Evolutionary conservation across 2,113 vertebrate species (phyloP).

Genomic region (Syngnathus typhle): DNA sequence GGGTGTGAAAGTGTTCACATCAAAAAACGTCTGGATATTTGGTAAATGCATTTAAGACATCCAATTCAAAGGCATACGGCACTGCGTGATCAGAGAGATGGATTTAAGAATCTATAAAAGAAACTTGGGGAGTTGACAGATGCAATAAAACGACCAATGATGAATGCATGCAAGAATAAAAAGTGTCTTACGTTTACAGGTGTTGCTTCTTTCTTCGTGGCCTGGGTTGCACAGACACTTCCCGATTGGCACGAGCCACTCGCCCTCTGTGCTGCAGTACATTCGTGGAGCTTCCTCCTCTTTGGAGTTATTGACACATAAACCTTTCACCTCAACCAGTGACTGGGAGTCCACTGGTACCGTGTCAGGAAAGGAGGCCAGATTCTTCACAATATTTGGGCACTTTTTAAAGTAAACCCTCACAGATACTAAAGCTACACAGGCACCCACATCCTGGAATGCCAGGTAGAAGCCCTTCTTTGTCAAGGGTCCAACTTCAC

Average conservation of each 20-base stretch:
- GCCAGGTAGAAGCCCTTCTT: conserved; percentile 96
- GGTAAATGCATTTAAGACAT: conserved; percentile 4
- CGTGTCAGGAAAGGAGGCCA: conserved; percentile 93
- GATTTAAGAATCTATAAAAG: not conserved
- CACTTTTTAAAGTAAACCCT: conserved; percentile 98
- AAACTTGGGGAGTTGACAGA: not conserved
- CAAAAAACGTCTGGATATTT: conserved; percentile 10
- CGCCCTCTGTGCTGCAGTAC: conserved; percentile 98
- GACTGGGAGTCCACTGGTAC: conserved; percentile 96
- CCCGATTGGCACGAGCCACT: conserved; percentile 98
- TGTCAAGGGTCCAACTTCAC: conserved; percentile 89
- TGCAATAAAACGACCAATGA: not conserved
- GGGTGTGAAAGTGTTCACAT: conserved; percentile 40
- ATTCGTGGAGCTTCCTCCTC: conserved; percentile 95
- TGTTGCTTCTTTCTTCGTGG: conserved; percentile 84
- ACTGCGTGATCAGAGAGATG: not conserved
- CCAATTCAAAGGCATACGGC: not conserved
- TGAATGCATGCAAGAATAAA: conserved; percentile 11
- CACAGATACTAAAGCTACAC: conserved; percentile 73
- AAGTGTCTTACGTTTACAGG: conserved; percentile 86
- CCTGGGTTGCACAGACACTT: conserved; percentile 93
- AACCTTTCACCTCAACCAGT: conserved; percentile 91
- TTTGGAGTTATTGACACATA: conserved; percentile 95
- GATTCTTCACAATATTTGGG: conserved; percentile 88
- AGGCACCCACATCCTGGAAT: conserved; percentile 83